A percentile compares a stretch with the other conserved stretches of the same genome.
Conservation (phyloP, 2,113 vertebrate species). For the Lagopus leucura region DNA sequence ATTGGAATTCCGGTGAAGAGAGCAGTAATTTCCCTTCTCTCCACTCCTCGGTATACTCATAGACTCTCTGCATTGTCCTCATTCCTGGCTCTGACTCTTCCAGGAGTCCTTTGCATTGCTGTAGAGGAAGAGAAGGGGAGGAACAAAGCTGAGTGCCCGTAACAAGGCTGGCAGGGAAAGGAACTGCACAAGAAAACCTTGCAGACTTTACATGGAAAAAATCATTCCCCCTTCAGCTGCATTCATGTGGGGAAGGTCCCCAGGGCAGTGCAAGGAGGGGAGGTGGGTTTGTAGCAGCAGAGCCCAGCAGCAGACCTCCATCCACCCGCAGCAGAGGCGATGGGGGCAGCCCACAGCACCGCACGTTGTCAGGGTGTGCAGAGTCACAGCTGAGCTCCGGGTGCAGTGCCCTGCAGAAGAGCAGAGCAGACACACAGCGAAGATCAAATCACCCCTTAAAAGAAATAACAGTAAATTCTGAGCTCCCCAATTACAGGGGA, state of each 20-base stretch:
- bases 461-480: constrained; percentile 63
- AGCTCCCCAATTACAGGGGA: constrained; percentile 52
- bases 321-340: background rate
- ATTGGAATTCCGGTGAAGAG: background rate
- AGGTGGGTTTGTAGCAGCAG: background rate
- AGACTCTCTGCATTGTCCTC: background rate
- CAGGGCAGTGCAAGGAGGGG: fast-evolving
- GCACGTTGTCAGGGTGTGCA: background rate
- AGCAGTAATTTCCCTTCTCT: background rate
- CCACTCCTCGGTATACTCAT: background rate
- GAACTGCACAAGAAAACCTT: background rate
- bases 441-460: constrained; percentile 54
- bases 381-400: background rate
- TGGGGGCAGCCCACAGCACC: background rate
- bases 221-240: too few relatives aligned
- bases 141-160: background rate
- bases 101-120: background rate
- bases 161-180: background rate
- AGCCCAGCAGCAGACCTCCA: background rate
- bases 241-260: background rate
- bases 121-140: background rate
- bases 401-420: fast-evolving
- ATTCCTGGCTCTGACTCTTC: background rate
- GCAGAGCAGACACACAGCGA: background rate
- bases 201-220: too few relatives aligned